Evolutionary conservation across 2,888 invertebrate genomes (phyloP).

Genomic region (Cerceris rybyensis): DNA sequence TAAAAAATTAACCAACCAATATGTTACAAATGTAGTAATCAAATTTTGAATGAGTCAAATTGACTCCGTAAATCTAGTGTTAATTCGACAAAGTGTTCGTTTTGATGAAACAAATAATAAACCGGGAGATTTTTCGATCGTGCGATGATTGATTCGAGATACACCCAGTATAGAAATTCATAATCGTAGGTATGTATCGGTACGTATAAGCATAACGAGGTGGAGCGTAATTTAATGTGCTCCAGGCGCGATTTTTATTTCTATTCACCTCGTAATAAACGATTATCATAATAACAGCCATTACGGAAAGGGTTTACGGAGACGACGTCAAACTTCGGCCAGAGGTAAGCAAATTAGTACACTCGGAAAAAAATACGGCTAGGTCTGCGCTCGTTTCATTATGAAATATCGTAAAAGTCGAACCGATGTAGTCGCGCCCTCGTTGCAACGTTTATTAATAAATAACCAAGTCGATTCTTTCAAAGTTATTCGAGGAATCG

Average conservation of each 20-base stretch:
- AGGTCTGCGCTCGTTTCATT: slow-evolving; percentile 16
- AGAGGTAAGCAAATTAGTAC: slow-evolving; percentile 27
- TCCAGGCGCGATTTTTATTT: slow-evolving; percentile 68
- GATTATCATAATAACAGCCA: slow-evolving; percentile 75
- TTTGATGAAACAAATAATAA: too few species aligned
- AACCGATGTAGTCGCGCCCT: neutral
- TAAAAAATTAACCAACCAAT: too few species aligned
- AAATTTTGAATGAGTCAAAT: too few species aligned
- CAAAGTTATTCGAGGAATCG: too few species aligned
- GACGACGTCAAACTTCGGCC: slow-evolving; percentile 40
- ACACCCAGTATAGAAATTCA: slow-evolving; percentile 24
- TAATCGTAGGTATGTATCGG: slow-evolving; percentile 29
- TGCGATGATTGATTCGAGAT: slow-evolving; percentile 8
- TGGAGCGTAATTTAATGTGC: slow-evolving; percentile 59
- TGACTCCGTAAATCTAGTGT: too few species aligned
- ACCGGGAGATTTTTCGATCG: neutral
- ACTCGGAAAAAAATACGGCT: slow-evolving; percentile 34
- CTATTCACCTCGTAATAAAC: slow-evolving; percentile 69
- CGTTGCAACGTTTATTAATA: neutral
- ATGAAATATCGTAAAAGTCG: slow-evolving; percentile 25
- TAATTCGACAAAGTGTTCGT: too few species aligned
- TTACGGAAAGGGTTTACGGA: slow-evolving; percentile 54
- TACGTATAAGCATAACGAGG: slow-evolving; percentile 38
- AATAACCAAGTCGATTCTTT: too few species aligned
- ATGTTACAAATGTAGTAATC: too few species aligned